These are phyloP conservation scores for Spatulosminthurus flaviceps DNA, from an alignment of 2,888 invertebrate genomes.

Conservation along the genomic window DNA sequence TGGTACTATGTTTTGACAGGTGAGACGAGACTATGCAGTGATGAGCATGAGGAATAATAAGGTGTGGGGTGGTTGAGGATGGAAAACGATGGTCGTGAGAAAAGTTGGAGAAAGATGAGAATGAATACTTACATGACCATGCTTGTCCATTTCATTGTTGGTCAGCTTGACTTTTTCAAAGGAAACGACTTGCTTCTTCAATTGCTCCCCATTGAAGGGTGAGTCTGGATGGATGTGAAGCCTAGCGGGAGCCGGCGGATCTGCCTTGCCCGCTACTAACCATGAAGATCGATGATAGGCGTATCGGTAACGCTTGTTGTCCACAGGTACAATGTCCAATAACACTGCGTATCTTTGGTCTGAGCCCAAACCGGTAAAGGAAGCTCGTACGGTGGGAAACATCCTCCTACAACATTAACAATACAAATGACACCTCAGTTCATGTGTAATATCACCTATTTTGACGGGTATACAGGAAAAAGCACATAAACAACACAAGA, in stretches of 20 bases:
- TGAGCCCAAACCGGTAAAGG: constrained; percentile 84
- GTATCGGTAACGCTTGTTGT: constrained; percentile 95
- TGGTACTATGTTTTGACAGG: no score
- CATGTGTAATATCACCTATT: no score
- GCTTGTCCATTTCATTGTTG: constrained; percentile 97
- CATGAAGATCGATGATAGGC: constrained; percentile 98
- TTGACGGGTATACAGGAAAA: no score
- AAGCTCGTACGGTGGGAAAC: constrained; percentile 96
- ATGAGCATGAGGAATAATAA: no score
- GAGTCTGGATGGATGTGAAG: constrained; percentile 97
- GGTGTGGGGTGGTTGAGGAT: no score
- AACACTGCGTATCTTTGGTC: constrained; percentile 91
- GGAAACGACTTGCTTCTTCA: constrained; percentile 94
- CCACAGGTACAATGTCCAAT: constrained; percentile 96
- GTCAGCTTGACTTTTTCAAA: constrained; percentile 99
- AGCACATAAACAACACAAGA: no score
- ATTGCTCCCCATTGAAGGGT: constrained; percentile 93
- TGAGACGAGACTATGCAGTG: no score
- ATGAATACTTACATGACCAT: constrained; percentile 83
- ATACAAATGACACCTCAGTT: no score
- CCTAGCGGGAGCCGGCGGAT: constrained; percentile 92
- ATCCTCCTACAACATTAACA: constrained; percentile 78
- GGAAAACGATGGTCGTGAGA: not conserved
- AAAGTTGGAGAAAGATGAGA: not conserved
- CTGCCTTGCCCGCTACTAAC: constrained; percentile 98